Evolutionary conservation across 2,797 vertebrate species (phyloP), one percentile per base, ranked within the genome.

Genomic region (Microctenopoma steveboyesi): DNA sequence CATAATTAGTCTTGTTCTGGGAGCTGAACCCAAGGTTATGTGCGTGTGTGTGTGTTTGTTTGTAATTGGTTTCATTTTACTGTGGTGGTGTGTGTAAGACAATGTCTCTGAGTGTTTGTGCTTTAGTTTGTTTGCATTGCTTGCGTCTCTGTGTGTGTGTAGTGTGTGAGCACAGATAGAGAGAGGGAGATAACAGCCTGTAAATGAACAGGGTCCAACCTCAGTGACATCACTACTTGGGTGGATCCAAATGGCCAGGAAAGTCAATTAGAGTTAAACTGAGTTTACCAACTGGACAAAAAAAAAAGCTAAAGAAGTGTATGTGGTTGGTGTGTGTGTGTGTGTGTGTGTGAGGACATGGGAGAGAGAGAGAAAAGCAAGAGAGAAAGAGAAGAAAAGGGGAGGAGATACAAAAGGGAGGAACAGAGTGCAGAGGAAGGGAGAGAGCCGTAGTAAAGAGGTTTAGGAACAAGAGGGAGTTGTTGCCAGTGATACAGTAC

Each of bases 191-290:
- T 71, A 84, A 72, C 53, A 79, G 62, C 37, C 25, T 69, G 49
- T 52, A 30, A 68, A 78, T 76, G 69, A 57, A 69, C 69, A 76
- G 56, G 69, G 78, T 64, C 57, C 42, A 60, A 72, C 69, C 80
- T 82, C 79, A 28, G 81, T 93, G 92, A 92, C 92, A 92, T 93
- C 90, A 94, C 82, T 71, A 66, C 87, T 85, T 84, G 85, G 88
- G 88, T 90, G 90, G 91, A 88, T 92, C 88, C 86, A 64, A 91
- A 83, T 84, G 84, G 87, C 84, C 87, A 92, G 91, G 89, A 93
- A 93, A 94, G 92, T 93, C 90, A 91, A 91, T 94, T 92, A 93
- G 82, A 93, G 81, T 91, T 92, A 89, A 91, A 89, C 89, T 84
- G 82, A 92, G 89, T 93, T 93, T 94, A 93, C 90, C 89, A 93